Percentiles rank a stretch among this genome's conserved stretches.
phyloP scores from a whole-genome alignment of 2,113 vertebrate species.

The Vombatus ursinus region DNA sequence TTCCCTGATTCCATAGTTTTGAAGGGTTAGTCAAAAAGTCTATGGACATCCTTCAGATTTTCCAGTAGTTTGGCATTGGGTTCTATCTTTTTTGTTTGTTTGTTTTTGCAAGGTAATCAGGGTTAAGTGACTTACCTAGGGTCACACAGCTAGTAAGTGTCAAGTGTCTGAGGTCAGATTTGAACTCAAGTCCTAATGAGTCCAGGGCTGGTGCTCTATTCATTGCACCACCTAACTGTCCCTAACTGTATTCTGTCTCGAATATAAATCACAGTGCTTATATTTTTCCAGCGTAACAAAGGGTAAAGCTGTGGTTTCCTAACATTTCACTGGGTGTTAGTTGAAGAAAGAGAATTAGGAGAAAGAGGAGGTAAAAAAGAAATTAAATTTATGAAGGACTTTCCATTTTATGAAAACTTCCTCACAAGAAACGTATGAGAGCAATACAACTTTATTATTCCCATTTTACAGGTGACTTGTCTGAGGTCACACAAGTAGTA shows the following conservation, averaged over 20 bases:
- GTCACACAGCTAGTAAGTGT: too few species aligned
- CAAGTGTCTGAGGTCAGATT: too few species aligned
- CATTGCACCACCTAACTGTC: too few species aligned
- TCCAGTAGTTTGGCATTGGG: not conserved
- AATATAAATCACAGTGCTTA: constrained; percentile 17
- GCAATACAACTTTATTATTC: not conserved
- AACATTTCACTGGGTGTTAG: not conserved
- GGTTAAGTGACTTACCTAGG: too few species aligned
- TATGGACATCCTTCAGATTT: not conserved
- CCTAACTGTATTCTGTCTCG: not conserved
- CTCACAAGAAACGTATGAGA: not conserved
- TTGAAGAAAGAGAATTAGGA: not conserved
- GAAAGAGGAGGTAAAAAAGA: not conserved
- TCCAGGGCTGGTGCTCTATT: too few species aligned
- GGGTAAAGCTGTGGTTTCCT: not conserved
- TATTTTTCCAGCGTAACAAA: not conserved
- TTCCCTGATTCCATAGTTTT: constrained; percentile 18
- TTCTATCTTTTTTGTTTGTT: not conserved
- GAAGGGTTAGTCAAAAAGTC: not conserved
- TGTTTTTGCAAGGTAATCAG: too few species aligned
- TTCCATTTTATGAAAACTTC: not conserved
- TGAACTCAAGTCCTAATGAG: too few species aligned
- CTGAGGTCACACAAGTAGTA: not conserved
- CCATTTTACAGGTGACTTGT: not conserved
- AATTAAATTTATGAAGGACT: constrained; percentile 11